Percentiles rank a stretch among this genome's conserved stretches.
Evolutionary conservation across 2,113 vertebrate genomes (phyloP).

Genomic region (Rhinolophus ferrumequinum): DNA sequence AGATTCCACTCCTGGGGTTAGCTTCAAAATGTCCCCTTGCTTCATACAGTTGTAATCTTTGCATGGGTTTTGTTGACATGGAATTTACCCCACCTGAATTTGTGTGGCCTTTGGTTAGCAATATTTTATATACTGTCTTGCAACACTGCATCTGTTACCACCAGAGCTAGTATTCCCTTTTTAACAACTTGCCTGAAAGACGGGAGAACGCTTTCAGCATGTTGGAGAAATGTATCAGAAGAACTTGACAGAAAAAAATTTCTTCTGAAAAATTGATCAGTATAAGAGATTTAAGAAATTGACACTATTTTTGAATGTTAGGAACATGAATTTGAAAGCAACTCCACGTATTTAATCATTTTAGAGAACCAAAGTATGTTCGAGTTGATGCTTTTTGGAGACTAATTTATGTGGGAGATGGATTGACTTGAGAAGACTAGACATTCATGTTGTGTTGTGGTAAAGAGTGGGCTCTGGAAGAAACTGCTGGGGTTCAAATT

Average conservation of each 20-base stretch:
- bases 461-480: neutral
- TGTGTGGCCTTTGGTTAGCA: neutral
- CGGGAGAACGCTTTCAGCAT: neutral
- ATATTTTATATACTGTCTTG: neutral
- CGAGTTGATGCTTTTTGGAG: neutral
- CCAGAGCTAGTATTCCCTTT: neutral
- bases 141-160: neutral
- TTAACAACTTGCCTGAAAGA: neutral
- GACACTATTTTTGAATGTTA: slow-evolving; percentile 3
- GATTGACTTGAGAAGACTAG: neutral
- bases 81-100: neutral
- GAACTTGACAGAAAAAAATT: neutral
- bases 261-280: neutral
- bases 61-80: neutral
- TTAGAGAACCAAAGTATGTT: slow-evolving; percentile 21
- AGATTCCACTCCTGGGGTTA: neutral
- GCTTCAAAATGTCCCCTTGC: neutral
- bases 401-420: neutral
- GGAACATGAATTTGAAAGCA: slow-evolving; percentile 29
- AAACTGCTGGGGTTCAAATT: neutral
- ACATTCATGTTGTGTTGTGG: neutral
- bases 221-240: slow-evolving; percentile 14
- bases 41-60: neutral
- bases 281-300: neutral
- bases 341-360: slow-evolving; percentile 4